Conservation (phyloP, 2,888 invertebrate genomes). For the Callimorpha dominula region DNA sequence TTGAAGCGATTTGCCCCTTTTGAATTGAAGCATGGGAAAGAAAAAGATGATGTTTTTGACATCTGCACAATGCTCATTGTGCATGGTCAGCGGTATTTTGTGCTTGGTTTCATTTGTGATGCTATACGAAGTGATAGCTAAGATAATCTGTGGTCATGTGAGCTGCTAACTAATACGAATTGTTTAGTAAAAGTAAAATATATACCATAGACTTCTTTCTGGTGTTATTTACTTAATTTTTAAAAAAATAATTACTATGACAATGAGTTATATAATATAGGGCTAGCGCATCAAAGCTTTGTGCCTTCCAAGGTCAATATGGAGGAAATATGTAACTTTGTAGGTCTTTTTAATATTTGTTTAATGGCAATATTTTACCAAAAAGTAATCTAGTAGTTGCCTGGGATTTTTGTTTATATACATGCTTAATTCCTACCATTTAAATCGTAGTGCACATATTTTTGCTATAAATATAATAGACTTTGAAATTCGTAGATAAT, state of each 20-base stretch:
- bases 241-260: not conserved
- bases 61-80: constrained; percentile 70
- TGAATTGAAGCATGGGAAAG: constrained; percentile 71
- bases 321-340: not conserved
- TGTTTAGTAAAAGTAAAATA: not conserved
- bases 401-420: not conserved
- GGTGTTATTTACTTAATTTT: no score
- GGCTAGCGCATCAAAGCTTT: not conserved
- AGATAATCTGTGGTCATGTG: not conserved
- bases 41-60: constrained; percentile 79
- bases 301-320: not conserved
- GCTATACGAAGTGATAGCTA: constrained; percentile 24
- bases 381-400: not conserved
- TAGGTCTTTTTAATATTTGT: no score
- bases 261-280: not conserved
- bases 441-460: not conserved
- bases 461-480: not conserved
- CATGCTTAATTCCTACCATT: not conserved
- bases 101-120: constrained; percentile 62
- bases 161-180: not conserved
- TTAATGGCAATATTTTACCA: not conserved
- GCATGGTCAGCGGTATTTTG: constrained; percentile 70
- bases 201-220: not conserved
- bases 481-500: not conserved
- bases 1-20: constrained; percentile 73